These are phyloP conservation scores for Semicossyphus pulcher DNA, from an alignment of 2,113 vertebrate genomes.

Conservation along the genomic window DNA sequence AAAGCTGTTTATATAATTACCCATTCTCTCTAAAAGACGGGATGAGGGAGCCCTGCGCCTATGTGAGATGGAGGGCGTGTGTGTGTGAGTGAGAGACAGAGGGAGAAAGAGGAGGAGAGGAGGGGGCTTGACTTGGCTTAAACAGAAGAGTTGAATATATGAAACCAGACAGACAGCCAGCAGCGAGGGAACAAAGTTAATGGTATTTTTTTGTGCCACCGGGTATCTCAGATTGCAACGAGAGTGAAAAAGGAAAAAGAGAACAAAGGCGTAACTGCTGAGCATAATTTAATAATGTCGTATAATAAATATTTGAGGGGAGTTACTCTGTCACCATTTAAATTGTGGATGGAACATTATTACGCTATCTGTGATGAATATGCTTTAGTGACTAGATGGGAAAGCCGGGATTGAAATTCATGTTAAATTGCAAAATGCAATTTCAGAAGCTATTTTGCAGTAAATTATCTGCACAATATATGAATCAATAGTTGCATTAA, in stretches of 20 bases:
- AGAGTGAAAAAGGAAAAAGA: slow-evolving; percentile 37
- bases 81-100: not conserved
- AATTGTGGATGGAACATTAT: slow-evolving; percentile 62
- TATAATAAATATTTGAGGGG: slow-evolving; percentile 70
- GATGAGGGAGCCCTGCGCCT: slow-evolving; percentile 40
- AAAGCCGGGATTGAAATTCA: slow-evolving; percentile 52
- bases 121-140: slow-evolving; percentile 31
- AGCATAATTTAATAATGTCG: slow-evolving; percentile 71
- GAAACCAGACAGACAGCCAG: slow-evolving; percentile 56
- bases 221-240: slow-evolving; percentile 59
- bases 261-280: slow-evolving; percentile 64
- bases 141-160: slow-evolving; percentile 65
- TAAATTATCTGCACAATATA: slow-evolving; percentile 34
- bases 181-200: slow-evolving; percentile 63
- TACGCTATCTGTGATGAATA: slow-evolving; percentile 54
- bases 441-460: slow-evolving; percentile 49
- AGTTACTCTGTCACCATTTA: slow-evolving; percentile 67
- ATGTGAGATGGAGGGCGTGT: slow-evolving; percentile 12
- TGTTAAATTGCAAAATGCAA: slow-evolving; percentile 55
- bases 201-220: slow-evolving; percentile 68
- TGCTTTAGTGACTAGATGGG: slow-evolving; percentile 44
- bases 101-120: not conserved
- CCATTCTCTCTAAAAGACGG: slow-evolving; percentile 71
- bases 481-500: slow-evolving; percentile 41
- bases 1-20: slow-evolving; percentile 79